Evolutionary conservation across 2,113 vertebrate genomes (phyloP), one percentile per base, ranked within the genome.

Genomic region (Apodemus sylvaticus): DNA sequence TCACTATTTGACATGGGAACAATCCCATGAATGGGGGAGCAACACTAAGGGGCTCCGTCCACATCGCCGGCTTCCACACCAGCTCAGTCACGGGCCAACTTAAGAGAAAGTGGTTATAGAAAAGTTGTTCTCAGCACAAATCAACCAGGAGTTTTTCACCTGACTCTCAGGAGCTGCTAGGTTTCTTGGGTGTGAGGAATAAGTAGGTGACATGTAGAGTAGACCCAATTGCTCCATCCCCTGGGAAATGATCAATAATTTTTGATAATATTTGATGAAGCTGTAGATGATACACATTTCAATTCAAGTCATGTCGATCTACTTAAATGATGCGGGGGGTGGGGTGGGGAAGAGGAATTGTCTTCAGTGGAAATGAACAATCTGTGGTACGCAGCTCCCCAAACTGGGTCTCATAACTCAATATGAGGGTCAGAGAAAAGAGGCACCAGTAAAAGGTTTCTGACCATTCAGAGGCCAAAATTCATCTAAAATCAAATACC

Each of bases 171-270:
- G 19, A 36, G 4, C n/a, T 7, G 3, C 12, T 12, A 6, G 5
- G 9, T 22, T 19, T 31, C 2, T 4, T 22, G 12, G 55, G 7
- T 6, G 14, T 4, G 26, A 7, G 7, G 2, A 29, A 10, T 20
- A 39, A 0, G 2, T 20, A 39, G 45, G 8, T 0, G 1, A 48
- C 4, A 0, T 10, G 8, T 1, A 13, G 22, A 14, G n/a, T 26
- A 16, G 31, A 7, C 1, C 0, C 6, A 6, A 0, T 20, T 1
- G 4, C 3, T 17, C 3, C 29, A 0, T 10, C 10, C 51, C 45
- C 66, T 31, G 70, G 34, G 34, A 39, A 22, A 1, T 5, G 55
- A 5, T 0, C 42, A 22, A 0, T 36, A 2, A 3, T 24, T 71
- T 83, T 42, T 36, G 70, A 16, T 74, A 66, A 20, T 22, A 58